These are phyloP conservation scores for Cheilosia grossa DNA, from an alignment of 2,888 invertebrate species.

Conservation along the genomic window DNA sequence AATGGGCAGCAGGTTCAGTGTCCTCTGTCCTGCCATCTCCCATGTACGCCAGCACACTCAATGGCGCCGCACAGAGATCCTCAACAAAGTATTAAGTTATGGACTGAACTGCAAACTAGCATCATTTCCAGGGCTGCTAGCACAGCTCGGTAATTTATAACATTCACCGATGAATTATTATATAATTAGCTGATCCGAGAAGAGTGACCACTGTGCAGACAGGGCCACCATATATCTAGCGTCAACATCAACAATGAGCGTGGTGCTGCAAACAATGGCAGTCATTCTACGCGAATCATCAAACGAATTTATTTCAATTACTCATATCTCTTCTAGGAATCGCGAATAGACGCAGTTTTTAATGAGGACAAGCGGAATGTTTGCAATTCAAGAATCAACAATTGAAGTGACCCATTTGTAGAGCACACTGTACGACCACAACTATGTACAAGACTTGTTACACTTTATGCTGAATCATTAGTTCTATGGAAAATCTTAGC, in stretches of 20 bases:
- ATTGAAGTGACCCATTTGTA: constrained; percentile 69
- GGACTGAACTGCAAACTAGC: constrained; percentile 15
- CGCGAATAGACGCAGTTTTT: constrained; percentile 55
- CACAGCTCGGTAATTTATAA: constrained; percentile 50
- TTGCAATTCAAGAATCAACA: constrained; percentile 53
- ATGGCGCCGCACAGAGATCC: constrained; percentile 24
- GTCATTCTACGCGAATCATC: constrained; percentile 57
- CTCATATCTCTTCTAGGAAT: constrained; percentile 68
- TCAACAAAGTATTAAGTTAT: constrained; percentile 15
- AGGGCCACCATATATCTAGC: constrained; percentile 23
- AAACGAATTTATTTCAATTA: constrained; percentile 72
- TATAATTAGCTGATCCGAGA: constrained; percentile 53
- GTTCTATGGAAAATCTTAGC: constrained; percentile 42
- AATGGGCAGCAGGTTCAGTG: constrained; percentile 21
- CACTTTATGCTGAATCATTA: constrained; percentile 56
- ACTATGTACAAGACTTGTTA: constrained; percentile 9
- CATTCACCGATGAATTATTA: constrained; percentile 64
- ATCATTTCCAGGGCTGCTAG: constrained; percentile 28
- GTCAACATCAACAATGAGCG: constrained; percentile 34
- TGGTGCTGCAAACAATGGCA: constrained; percentile 61
- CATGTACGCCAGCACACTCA: neutral
- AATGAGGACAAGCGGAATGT: constrained; percentile 58
- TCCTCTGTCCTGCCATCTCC: constrained; percentile 24
- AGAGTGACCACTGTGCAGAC: constrained; percentile 22
- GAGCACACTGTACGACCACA: neutral